Percentiles rank a stretch among this genome's conserved stretches.
Evolutionary conservation across 2,113 vertebrate genomes (phyloP).

Genomic region (Labeo rohita): DNA sequence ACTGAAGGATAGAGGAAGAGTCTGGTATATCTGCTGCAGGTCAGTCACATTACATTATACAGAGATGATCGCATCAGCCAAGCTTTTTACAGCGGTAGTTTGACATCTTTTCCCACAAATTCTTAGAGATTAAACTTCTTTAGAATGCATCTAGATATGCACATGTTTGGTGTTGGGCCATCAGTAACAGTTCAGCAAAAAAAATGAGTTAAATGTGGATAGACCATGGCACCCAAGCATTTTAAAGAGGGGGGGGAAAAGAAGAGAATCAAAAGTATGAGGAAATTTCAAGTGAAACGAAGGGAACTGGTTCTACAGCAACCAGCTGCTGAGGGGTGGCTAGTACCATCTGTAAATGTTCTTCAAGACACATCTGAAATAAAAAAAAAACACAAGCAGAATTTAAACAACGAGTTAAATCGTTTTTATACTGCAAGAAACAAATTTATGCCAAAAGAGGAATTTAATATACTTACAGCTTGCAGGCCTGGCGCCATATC

Average conservation of each 20-base stretch:
- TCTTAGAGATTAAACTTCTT: conserved; percentile 21
- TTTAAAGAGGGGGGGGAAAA: conserved; percentile 31
- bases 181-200: conserved; percentile 70
- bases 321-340: conserved; percentile 79
- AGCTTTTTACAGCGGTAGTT: conserved; percentile 73
- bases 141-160: conserved; percentile 41
- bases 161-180: conserved; percentile 61
- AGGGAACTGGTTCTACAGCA: conserved; percentile 73
- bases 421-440: not conserved
- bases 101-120: conserved; percentile 45
- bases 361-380: conserved; percentile 91
- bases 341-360: conserved; percentile 69
- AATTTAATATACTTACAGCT: conserved; percentile 80
- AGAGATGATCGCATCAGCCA: conserved; percentile 72
- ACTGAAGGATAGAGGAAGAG: conserved; percentile 62
- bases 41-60: conserved; percentile 69
- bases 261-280: conserved; percentile 59
- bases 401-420: not conserved
- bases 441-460: not conserved
- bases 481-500: conserved; percentile 88
- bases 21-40: conserved; percentile 69
- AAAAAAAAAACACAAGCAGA: conserved; percentile 42
- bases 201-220: conserved; percentile 77
- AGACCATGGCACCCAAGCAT: conserved; percentile 84
- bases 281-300: conserved; percentile 58